Evolutionary conservation across 2,113 vertebrate genomes (phyloP), one percentile per base, ranked within the genome.

Genomic region (Megalops atlanticus): DNA sequence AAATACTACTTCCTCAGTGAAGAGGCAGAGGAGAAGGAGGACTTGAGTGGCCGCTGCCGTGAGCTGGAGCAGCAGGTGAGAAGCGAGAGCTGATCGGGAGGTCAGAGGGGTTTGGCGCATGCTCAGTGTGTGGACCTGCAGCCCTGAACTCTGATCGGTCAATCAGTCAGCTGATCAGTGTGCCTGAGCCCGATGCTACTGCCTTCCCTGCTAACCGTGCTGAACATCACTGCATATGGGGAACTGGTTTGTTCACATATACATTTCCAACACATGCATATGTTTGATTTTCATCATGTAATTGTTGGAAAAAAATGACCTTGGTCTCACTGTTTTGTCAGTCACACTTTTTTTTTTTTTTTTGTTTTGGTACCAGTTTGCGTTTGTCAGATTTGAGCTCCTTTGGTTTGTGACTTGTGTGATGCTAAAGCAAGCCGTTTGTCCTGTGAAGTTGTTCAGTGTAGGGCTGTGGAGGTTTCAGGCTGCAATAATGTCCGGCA

Each of bases 1-100:
- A 97, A 96, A 88, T 97, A 97, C 90, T 97, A 97, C 79, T 97
- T 96, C 81, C 91, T 97, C 31, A 97, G 96, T 7, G 95, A 97
- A 81, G 95, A 96, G 78, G 89, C 90, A 0, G 95, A 95, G 0
- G 94, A 94, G 58, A 93, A 93, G 38, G 93, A 93, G 0, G 92
- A 93, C 38, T 85, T 94, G 16, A 92, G 86, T 76, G 95, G 94
- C 74, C 96, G 90, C 71, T 96, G 93, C 80, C 89, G 92, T 77
- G 93, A 96, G 58, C 89, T 97, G 47, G 91, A 97, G 81, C 95
- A 94, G 73, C 96, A 97, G 96, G 96, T 97, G 84, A 79, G 93
- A 81, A 68, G 38, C 27, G 71, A 39, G 35, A 18, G 35, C 33
- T 27, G 68, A 12, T 38, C 24, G 7, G 35, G 33, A 39, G 38